Conservation (phyloP, 2,113 vertebrate species). For the Sus scrofa region DNA sequence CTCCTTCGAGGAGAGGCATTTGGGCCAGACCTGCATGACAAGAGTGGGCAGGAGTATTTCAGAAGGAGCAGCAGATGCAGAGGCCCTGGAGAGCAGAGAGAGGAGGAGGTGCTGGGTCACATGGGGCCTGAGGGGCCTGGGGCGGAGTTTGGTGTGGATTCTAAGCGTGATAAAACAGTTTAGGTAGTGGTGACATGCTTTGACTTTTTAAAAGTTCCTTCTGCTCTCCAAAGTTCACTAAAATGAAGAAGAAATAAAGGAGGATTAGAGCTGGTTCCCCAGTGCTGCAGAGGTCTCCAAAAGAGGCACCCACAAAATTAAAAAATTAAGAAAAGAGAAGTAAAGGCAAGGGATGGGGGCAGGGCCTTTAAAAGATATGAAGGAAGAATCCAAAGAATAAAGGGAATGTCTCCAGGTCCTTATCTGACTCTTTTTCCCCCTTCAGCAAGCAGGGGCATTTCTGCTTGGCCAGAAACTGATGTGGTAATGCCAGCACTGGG, state of each 20-base stretch:
- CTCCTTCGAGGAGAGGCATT: neutral
- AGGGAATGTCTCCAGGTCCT: neutral
- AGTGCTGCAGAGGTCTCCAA: neutral
- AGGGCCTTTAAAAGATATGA: neutral
- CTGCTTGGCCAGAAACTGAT: neutral
- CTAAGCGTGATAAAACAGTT: neutral
- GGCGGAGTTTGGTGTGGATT: neutral
- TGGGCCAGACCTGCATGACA: neutral
- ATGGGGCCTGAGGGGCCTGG: too few relatives aligned
- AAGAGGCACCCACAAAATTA: neutral
- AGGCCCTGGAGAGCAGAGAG: neutral
- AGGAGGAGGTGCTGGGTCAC: accelerated
- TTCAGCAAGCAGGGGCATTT: neutral
- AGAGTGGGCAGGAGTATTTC: neutral
- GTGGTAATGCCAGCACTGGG: accelerated
- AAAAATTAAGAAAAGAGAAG: neutral
- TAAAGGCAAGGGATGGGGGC: neutral
- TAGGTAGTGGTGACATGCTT: neutral
- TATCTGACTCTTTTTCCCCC: neutral
- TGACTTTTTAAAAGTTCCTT: neutral
- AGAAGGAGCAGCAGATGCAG: neutral
- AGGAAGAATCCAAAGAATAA: neutral
- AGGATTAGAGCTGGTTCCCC: neutral
- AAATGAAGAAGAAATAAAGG: neutral
- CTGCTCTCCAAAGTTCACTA: neutral